Percentiles rank a stretch among this genome's conserved stretches.
These are phyloP conservation scores for Heliangelus exortis DNA, from an alignment of 2,797 vertebrate genomes.

Conservation along the genomic window DNA sequence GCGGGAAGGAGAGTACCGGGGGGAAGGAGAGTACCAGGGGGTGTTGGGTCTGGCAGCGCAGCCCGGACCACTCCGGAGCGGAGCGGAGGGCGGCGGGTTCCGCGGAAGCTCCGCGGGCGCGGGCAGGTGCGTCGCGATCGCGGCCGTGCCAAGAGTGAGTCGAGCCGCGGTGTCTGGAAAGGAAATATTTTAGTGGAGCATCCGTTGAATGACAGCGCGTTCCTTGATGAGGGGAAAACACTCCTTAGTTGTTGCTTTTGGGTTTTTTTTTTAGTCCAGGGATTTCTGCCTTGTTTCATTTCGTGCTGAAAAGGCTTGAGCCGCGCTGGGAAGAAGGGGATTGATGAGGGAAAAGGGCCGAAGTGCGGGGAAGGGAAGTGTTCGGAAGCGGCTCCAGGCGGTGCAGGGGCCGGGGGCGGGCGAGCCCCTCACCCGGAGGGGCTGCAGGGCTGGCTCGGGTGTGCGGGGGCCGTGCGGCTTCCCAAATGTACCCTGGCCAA, in stretches of 20 bases:
- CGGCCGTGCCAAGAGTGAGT: neutral
- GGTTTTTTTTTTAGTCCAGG: neutral
- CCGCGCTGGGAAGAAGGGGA: neutral
- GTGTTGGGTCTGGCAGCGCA: neutral
- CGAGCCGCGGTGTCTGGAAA: conserved; percentile 30
- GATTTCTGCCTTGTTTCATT: conserved; percentile 9
- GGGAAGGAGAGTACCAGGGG: too few species aligned
- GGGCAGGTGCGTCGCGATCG: conserved; percentile 21
- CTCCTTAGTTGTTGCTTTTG: neutral
- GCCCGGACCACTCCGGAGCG: too few species aligned
- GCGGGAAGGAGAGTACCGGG: too few species aligned
- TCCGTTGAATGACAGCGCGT: neutral
- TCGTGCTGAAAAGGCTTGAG: neutral
- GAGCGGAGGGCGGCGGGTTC: too few species aligned
- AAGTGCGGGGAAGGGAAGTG: neutral
- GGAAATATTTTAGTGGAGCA: neutral
- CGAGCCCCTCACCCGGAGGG: too few species aligned
- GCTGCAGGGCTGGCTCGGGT: too few species aligned
- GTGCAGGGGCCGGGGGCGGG: too few species aligned
- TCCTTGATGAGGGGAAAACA: neutral
- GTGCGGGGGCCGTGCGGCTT: neutral
- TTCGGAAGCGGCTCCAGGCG: too few species aligned
- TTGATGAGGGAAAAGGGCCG: neutral
- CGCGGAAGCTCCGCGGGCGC: neutral
- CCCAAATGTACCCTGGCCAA: neutral